Evolutionary conservation across 2,113 vertebrate genomes (phyloP), one percentile per base, ranked within the genome.

Genomic region (Axis porcinus): DNA sequence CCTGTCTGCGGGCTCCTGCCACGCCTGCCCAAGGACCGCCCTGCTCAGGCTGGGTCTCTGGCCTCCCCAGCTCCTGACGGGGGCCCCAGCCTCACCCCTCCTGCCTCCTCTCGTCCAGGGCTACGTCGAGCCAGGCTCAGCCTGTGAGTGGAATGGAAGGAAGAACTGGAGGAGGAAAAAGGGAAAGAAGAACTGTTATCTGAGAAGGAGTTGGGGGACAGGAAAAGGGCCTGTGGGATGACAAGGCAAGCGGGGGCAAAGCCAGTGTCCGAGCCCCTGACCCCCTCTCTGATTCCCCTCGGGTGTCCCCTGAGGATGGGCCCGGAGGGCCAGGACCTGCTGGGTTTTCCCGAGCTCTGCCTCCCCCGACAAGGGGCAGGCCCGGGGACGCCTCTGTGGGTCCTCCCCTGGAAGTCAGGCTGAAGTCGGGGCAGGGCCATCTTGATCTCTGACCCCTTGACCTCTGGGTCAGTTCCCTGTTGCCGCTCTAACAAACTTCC

Each of bases 81-180:
- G n/a, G 1, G 17, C 10, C 19, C 0, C 0, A 40, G 55, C n/a
- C 7, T 74, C 28, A 6, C 23, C 40, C 7, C 1, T 50, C 19
- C 47, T 19, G 40, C 23, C n/a, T 5, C 11, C 74, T 86, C 8
- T 21, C 19, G 52, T 47, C 30, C 54, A 11, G 21, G 78, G 14
- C 27, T 19, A 1, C 4, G 0, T 2, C 13, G 11, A 81, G 25
- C 86, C 3, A 7, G 16, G 19, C 45, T 57, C 30, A 1, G 70
- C 55, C 16, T 3, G 36, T 30, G n/a, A 6, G 0, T 40, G n/a
- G 6, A 33, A 25, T 5, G 0, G 2, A 55, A 67, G 83, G 58
- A 11, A 30, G 64, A 55, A 1, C 47, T 83, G 43, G 16, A 52
- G 17, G 55, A 10, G 54, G 25, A 19, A 47, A 27, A 52, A 83